phyloP scores from a whole-genome alignment of 2,797 vertebrate species.

The Danio kyathit region DNA sequence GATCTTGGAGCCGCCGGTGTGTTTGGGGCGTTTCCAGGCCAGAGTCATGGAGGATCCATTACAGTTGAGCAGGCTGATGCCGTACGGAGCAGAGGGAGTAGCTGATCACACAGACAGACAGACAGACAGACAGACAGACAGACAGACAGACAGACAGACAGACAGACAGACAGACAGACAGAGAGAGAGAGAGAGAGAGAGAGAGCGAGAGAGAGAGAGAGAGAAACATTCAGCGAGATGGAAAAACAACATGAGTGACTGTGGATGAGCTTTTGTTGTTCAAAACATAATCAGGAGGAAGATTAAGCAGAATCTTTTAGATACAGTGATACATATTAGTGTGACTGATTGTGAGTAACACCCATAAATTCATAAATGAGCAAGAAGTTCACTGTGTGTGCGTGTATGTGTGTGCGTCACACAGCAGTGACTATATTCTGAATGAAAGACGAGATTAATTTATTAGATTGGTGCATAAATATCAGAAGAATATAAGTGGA shows the following conservation, averaged over 20 bases:
- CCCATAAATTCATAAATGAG: neutral
- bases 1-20: conserved; percentile 88
- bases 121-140: no score
- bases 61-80: conserved; percentile 89
- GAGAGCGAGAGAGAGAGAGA: no score
- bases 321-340: neutral
- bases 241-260: neutral
- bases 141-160: no score
- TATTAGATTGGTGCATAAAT: conserved; percentile 71
- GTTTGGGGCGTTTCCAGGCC: conserved; percentile 91
- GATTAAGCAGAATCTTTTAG: neutral
- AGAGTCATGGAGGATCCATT: conserved; percentile 91
- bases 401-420: neutral
- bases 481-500: conserved; percentile 26
- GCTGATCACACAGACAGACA: conserved; percentile 74
- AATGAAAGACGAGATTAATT: neutral
- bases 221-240: neutral
- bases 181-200: no score
- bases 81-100: conserved; percentile 88
- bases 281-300: neutral
- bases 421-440: neutral
- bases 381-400: neutral
- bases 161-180: no score
- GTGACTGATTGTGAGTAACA: neutral
- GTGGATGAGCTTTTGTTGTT: neutral